A percentile compares a stretch with the other conserved stretches of the same genome.
Conservation (phyloP, 2,797 vertebrate genomes). For the Delichon dasypus region DNA sequence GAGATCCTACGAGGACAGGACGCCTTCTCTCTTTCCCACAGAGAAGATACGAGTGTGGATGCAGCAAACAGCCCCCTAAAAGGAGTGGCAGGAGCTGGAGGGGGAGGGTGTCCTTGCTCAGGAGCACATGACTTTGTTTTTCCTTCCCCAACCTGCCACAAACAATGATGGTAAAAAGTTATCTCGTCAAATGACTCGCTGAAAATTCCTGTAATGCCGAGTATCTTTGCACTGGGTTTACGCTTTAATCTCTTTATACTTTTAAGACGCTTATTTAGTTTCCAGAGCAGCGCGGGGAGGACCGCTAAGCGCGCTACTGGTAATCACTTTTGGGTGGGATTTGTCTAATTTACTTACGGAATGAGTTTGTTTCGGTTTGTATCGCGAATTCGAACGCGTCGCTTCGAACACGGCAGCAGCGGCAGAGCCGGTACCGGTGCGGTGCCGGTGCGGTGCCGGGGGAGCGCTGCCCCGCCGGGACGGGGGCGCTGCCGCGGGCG, state of each 20-base stretch:
- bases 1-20: not conserved
- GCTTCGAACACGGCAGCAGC: not conserved
- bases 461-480: not conserved
- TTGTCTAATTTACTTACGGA: not conserved
- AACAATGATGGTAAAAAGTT: not conserved
- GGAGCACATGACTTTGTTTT: not conserved
- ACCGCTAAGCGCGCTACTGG: not conserved
- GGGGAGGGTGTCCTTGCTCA: not conserved
- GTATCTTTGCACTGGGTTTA: not conserved
- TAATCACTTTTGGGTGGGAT: conserved; percentile 29
- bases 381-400: not conserved
- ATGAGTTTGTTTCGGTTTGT: conserved; percentile 13
- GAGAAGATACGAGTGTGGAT: not conserved
- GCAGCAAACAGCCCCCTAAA: not conserved
- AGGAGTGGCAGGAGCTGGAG: not conserved
- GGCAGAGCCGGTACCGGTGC: not conserved
- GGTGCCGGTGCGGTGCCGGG: not conserved
- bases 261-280: conserved; percentile 34
- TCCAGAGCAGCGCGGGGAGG: not conserved
- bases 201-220: not conserved
- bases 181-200: not conserved
- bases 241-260: conserved; percentile 30
- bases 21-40: not conserved
- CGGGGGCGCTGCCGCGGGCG: not conserved
- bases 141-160: not conserved